phyloP scores from a whole-genome alignment of 2,888 invertebrate species.

The Eutolmus rufibarbis region DNA sequence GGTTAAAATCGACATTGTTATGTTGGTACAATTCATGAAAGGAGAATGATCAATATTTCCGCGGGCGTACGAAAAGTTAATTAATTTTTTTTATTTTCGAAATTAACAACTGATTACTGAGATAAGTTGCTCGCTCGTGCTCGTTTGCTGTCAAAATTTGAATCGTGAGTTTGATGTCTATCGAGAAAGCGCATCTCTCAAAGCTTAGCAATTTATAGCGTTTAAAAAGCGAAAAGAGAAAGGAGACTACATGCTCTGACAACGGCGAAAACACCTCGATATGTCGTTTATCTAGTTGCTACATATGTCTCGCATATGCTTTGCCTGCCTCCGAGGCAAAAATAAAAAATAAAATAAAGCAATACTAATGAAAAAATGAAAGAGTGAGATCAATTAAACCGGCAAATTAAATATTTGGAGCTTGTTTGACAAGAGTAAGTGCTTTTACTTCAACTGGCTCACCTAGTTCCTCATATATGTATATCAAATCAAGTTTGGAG shows the following conservation, averaged over 20 bases:
- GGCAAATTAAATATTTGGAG: slow-evolving; percentile 46
- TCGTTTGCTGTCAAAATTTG: not conserved
- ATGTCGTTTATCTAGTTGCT: slow-evolving; percentile 34
- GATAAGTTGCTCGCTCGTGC: not conserved
- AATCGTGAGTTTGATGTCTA: slow-evolving; percentile 13
- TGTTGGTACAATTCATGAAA: not conserved
- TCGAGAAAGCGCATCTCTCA: slow-evolving; percentile 31
- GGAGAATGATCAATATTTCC: not conserved
- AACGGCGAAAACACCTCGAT: slow-evolving; percentile 17
- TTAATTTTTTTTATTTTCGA: not conserved
- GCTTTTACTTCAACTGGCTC: slow-evolving; percentile 43
- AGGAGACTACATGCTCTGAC: slow-evolving; percentile 30
- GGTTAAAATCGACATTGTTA: not conserved
- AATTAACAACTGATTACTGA: not conserved
- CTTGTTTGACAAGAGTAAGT: slow-evolving; percentile 28
- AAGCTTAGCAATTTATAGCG: not conserved
- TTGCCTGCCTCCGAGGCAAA: not conserved
- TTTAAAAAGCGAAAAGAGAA: slow-evolving; percentile 35
- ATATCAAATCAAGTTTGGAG: not conserved
- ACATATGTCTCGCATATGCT: not conserved
- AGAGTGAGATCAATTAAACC: slow-evolving; percentile 47
- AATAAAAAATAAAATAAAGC: no score
- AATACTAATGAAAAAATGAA: not conserved
- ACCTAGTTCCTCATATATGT: slow-evolving; percentile 45
- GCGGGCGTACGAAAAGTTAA: not conserved